Conservation (phyloP, 2,888 invertebrate species). For the Spicauda simplicius region DNA sequence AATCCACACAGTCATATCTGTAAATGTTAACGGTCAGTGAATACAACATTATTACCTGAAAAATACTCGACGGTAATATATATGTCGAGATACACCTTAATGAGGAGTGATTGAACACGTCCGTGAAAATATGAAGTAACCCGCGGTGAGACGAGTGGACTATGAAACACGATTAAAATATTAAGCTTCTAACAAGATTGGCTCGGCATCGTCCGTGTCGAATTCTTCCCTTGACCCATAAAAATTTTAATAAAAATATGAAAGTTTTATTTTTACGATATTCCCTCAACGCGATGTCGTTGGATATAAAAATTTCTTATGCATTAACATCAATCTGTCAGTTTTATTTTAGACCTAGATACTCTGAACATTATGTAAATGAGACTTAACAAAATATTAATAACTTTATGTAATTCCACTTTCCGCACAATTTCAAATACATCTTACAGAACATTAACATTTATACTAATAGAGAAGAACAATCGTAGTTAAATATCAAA, state of each 20-base stretch:
- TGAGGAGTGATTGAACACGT: constrained; percentile 35
- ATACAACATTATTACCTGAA: constrained; percentile 49
- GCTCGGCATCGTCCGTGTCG: constrained; percentile 33
- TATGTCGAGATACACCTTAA: constrained; percentile 54
- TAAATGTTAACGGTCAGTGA: constrained; percentile 44
- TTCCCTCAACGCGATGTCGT: constrained; percentile 30
- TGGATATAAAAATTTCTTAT: constrained; percentile 29
- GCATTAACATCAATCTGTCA: constrained; percentile 53
- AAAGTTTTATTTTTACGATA: constrained; percentile 36
- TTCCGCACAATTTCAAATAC: no score
- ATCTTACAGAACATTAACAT: not conserved
- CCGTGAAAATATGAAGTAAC: constrained; percentile 58
- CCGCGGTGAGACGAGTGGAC: constrained; percentile 30
- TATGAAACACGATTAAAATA: constrained; percentile 30
- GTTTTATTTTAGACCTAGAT: constrained; percentile 1
- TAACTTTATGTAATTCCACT: no score
- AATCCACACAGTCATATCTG: constrained; percentile 50
- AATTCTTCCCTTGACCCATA: constrained; percentile 38
- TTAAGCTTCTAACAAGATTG: constrained; percentile 35
- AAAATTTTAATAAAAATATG: constrained; percentile 33
- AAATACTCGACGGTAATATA: constrained; percentile 59
- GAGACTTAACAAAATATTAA: no score
- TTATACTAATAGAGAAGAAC: no score
- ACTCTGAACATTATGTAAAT: no score
- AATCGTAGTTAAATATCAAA: no score